A percentile compares a stretch with the other conserved stretches of the same genome.
Conservation (phyloP, 1,140 invertebrate genomes). For the Streblospio benedicti region DNA sequence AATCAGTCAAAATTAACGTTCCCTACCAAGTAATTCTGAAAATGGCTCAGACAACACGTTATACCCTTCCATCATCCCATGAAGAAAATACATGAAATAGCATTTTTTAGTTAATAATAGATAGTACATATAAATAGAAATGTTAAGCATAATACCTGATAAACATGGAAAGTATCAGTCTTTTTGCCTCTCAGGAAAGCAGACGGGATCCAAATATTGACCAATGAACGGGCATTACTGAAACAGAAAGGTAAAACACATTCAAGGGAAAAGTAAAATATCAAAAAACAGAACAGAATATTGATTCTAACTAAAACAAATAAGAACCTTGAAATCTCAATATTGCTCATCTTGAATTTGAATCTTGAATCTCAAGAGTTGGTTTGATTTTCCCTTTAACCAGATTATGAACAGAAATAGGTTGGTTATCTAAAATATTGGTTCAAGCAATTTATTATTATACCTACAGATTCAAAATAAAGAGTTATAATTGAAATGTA, state of each 20-base stretch:
- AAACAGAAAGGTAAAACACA: background rate
- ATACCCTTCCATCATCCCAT: too few species aligned
- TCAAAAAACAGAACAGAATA: background rate
- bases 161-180: slow-evolving; percentile 72
- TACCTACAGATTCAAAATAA: too few species aligned
- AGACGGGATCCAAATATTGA: slow-evolving; percentile 85
- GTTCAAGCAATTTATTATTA: too few species aligned
- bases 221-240: slow-evolving; percentile 48
- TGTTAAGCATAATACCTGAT: slow-evolving; percentile 58
- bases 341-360: too few species aligned
- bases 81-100: too few species aligned
- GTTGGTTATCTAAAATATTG: too few species aligned
- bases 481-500: too few species aligned
- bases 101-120: background rate
- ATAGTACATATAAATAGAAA: background rate
- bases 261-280: background rate
- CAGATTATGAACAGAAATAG: too few species aligned
- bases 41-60: background rate
- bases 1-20: background rate
- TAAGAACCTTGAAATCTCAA: too few species aligned
- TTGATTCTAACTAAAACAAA: too few species aligned
- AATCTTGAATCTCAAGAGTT: too few species aligned
- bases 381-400: too few species aligned
- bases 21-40: background rate
- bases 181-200: slow-evolving; percentile 71